Evolutionary conservation across 2,797 vertebrate species (phyloP), one percentile per base, ranked within the genome.

Genomic region (Fringilla coelebs): DNA sequence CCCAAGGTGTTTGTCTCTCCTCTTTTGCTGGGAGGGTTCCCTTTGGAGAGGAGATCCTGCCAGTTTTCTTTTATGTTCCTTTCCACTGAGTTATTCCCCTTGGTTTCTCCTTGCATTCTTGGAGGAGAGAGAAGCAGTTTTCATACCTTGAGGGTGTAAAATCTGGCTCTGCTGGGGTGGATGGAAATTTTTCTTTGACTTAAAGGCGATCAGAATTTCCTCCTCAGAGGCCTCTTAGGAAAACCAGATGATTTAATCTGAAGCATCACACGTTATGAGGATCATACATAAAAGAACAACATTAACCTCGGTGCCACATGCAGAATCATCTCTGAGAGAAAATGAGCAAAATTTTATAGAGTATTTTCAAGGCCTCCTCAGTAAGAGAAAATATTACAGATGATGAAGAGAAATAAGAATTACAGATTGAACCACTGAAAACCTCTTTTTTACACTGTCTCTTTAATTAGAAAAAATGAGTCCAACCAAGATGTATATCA

Each of bases 381-480:
- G n/a, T 51, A 58, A 74, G 76, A 63, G 65, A 85, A 84, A 90
- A 87, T 91, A 81, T 77, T 95, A 45, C 45, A 62, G 71, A 87
- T 94, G 89, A 94, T 91, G 78, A 90, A 82, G 83, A 71, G 92
- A 84, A 94, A 52, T 51, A 88, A 68, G 77, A 95, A 92, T 94
- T 96, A 95, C 77, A 93, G 80, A 73, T 62, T 95, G 94, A 93
- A 93, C 85, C 66, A 34, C 46, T 9, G 34, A 93, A 96, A 96
- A 67, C 67, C 88, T 71, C 67, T 86, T 94, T 95, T 77, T 95
- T 93, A 94, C 93, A 87, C 58, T 91, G 96, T 94, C 95, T 95
- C 77, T 96, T 97, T 97, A 97, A 96, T 96, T 96, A 94, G 96
- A 90, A 97, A 93, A 94, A 92, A 97, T 95, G 94, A 91, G 80